phyloP scores from a whole-genome alignment of 2,888 invertebrate species.

The Scaptodrosophila latifasciaeformis region DNA sequence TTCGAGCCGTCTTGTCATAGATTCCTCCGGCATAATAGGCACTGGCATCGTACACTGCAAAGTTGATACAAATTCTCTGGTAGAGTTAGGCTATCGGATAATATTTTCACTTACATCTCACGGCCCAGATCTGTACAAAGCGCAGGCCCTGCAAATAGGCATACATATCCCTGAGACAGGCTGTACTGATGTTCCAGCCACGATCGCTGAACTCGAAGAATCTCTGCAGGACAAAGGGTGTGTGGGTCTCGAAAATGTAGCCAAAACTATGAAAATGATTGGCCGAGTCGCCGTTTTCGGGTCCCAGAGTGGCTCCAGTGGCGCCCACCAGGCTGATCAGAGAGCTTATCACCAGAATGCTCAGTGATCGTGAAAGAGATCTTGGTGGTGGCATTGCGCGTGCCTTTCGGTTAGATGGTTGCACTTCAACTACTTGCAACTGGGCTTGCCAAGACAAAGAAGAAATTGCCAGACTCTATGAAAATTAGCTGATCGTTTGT shows the following conservation, averaged over 20 bases:
- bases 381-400: no score
- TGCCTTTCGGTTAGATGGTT: no score
- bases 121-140: conserved; percentile 62
- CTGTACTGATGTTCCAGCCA: conserved; percentile 67
- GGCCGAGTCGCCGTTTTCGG: not conserved
- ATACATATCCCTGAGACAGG: conserved; percentile 63
- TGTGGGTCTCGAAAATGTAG: conserved; percentile 66
- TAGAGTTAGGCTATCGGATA: not conserved
- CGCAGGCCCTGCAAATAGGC: conserved; percentile 61
- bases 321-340: not conserved
- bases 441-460: no score
- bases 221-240: conserved; percentile 58
- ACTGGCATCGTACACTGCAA: conserved; percentile 80
- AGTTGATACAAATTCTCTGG: conserved; percentile 64
- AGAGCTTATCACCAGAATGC: no score
- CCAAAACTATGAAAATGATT: conserved; percentile 57
- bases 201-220: conserved; percentile 70
- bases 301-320: not conserved
- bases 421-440: no score
- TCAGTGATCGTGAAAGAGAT: no score
- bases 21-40: conserved; percentile 84
- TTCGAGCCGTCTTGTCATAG: conserved; percentile 83
- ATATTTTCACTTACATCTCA: conserved; percentile 50
- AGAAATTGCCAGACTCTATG: no score
- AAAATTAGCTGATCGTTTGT: no score